A percentile compares a stretch with the other conserved stretches of the same genome.
These are phyloP conservation scores for Saguinus midas DNA, from an alignment of 2,113 vertebrate species.

Conservation along the genomic window DNA sequence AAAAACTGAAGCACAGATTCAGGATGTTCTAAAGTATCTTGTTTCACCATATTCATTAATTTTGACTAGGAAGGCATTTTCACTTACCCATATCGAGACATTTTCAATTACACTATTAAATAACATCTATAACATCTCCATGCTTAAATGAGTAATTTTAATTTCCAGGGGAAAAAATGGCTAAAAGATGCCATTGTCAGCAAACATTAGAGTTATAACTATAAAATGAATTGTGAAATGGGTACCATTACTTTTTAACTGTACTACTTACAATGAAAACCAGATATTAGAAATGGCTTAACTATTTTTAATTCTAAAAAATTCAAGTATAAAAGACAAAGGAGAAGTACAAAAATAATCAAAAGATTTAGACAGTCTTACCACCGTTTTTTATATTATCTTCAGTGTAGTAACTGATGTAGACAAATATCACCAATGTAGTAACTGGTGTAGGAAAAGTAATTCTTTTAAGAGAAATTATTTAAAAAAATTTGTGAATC, in stretches of 20 bases:
- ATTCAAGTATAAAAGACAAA: constrained; percentile 37
- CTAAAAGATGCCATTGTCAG: background rate
- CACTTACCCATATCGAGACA: background rate
- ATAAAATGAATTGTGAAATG: background rate
- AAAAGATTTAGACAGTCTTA: background rate
- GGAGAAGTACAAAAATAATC: background rate
- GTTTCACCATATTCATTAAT: constrained; percentile 32
- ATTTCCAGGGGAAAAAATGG: constrained; percentile 4
- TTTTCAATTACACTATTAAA: constrained; percentile 20
- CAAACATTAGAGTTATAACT: background rate
- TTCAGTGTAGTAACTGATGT: too few species aligned
- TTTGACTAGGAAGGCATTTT: background rate
- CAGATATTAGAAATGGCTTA: background rate
- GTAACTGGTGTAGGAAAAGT: background rate
- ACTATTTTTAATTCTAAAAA: constrained; percentile 23
- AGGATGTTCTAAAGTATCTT: background rate
- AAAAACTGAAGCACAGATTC: background rate
- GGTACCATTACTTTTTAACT: background rate
- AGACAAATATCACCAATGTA: background rate
- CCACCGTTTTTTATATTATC: background rate
- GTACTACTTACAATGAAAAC: background rate
- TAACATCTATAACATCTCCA: background rate
- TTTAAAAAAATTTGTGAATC: constrained; percentile 24
- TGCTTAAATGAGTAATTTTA: background rate
- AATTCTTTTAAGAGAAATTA: constrained; percentile 29